Evolutionary conservation across 2,113 vertebrate genomes (phyloP), one percentile per base, ranked within the genome.

Genomic region (Channa argus): DNA sequence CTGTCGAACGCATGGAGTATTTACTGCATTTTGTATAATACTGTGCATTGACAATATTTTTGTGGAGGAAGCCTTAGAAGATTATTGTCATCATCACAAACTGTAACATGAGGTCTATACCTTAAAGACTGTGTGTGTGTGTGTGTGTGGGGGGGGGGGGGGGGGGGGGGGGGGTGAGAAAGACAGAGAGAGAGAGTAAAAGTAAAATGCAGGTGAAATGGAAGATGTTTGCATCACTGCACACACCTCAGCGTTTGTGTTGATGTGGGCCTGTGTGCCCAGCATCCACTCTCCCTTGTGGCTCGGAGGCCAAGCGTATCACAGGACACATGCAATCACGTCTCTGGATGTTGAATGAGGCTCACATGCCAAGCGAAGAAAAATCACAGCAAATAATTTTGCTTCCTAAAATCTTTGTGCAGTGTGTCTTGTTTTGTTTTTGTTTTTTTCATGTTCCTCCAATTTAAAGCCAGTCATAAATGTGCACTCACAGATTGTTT

Each of bases 231-330:
- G 24, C 24, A 24, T 24, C 24, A 24, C 24, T 24, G 24, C 24
- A 24, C 24, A 24, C 24, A 24, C 24, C 24, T 24, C 24, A 24
- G 24, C 24, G 24, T 24, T 24, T 24, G 24, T 24, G 24, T 24
- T 24, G 24, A 24, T 24, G 24, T 55, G 77, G 46, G 61, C 12
- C 4, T 49, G 43, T 38, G 49, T 63, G 66, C 61, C n/a, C 47
- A 39, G 38, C 66, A 47, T 77, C 58, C 44, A 41, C 37, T 61
- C n/a, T 44, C 13, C 66, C 14, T 5, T 13, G 0, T 66, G 80
- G 70, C 80, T 82, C 66, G 74, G 43, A 83, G 87, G 86, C 78
- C 79, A 55, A 66, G 72, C 41, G 44, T 24, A 13, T 56, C 67
- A 63, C 24, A 24, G 24, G 24, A 24, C 72, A 62, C 79, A 80